Percentiles rank a stretch among this genome's conserved stretches.
Evolutionary conservation across 2,888 invertebrate genomes (phyloP).

Genomic region (Pyralis farinalis): DNA sequence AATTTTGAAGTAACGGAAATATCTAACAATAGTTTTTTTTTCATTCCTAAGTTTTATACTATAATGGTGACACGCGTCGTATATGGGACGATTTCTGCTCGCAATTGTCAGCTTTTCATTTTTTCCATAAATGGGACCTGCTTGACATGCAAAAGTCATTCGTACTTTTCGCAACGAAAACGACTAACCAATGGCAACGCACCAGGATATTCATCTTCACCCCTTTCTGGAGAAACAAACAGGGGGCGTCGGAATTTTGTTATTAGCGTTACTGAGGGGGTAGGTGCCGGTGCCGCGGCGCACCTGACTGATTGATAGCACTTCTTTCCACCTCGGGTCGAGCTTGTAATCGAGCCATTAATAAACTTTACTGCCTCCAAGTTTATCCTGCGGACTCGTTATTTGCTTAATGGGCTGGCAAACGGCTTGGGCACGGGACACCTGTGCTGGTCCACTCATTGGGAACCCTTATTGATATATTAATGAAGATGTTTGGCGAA

Average conservation of each 20-base stretch:
- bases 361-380: conserved; percentile 79
- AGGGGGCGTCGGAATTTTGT: conserved; percentile 76
- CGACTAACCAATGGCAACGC: conserved; percentile 46
- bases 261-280: conserved; percentile 76
- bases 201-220: conserved; percentile 74
- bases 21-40: too few relatives aligned
- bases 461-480: conserved; percentile 62
- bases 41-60: too few relatives aligned
- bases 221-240: conserved; percentile 74
- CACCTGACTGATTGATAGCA: conserved; percentile 81
- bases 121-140: neutral
- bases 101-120: too few relatives aligned
- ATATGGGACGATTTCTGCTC: too few relatives aligned
- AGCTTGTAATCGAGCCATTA: conserved; percentile 81
- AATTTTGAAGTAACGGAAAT: too few relatives aligned
- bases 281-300: conserved; percentile 67
- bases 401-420: conserved; percentile 78
- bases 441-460: conserved; percentile 57
- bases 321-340: conserved; percentile 80
- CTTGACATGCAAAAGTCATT: conserved; percentile 21
- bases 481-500: conserved; percentile 45
- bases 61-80: too few relatives aligned
- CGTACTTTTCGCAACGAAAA: conserved; percentile 38
- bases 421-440: conserved; percentile 62
- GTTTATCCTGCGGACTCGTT: conserved; percentile 77